Percentiles rank a stretch among this genome's conserved stretches.
Conservation (phyloP, 1,140 invertebrate species). For the Drosophila mauritiana region DNA sequence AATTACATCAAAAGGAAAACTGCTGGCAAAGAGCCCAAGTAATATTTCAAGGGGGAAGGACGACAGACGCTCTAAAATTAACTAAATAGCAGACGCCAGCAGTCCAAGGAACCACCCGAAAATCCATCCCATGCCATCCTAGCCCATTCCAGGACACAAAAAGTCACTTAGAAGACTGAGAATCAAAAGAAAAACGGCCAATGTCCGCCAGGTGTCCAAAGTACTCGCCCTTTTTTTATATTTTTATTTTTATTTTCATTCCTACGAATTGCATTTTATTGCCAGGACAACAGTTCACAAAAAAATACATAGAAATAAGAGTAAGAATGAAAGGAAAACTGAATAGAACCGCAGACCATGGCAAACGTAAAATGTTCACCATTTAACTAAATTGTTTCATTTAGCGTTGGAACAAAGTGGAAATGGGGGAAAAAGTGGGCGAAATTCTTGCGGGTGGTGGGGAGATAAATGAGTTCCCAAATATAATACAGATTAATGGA, state of each 20-base stretch:
- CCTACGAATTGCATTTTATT: slow-evolving; percentile 63
- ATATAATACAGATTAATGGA: slow-evolving; percentile 50
- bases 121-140: neutral
- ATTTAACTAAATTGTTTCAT: slow-evolving; percentile 60
- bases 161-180: slow-evolving; percentile 57
- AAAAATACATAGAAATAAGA: neutral
- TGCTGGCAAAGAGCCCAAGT: slow-evolving; percentile 51
- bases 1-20: slow-evolving; percentile 80
- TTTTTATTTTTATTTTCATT: slow-evolving; percentile 30
- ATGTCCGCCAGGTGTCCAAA: slow-evolving; percentile 43
- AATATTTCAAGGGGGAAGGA: slow-evolving; percentile 64
- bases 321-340: neutral
- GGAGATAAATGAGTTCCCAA: slow-evolving; percentile 25
- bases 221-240: neutral
- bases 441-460: neutral
- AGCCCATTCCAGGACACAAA: slow-evolving; percentile 36
- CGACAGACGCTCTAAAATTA: slow-evolving; percentile 66
- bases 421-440: neutral
- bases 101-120: neutral
- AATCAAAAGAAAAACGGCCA: slow-evolving; percentile 1
- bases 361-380: slow-evolving; percentile 41
- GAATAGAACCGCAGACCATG: slow-evolving; percentile 30
- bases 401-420: slow-evolving; percentile 37
- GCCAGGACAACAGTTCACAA: slow-evolving; percentile 20
- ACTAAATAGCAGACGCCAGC: slow-evolving; percentile 59